A percentile compares a stretch with the other conserved stretches of the same genome.
These are phyloP conservation scores for Zaprionus lachaisei DNA, from an alignment of 1,140 invertebrate species.

Conservation along the genomic window DNA sequence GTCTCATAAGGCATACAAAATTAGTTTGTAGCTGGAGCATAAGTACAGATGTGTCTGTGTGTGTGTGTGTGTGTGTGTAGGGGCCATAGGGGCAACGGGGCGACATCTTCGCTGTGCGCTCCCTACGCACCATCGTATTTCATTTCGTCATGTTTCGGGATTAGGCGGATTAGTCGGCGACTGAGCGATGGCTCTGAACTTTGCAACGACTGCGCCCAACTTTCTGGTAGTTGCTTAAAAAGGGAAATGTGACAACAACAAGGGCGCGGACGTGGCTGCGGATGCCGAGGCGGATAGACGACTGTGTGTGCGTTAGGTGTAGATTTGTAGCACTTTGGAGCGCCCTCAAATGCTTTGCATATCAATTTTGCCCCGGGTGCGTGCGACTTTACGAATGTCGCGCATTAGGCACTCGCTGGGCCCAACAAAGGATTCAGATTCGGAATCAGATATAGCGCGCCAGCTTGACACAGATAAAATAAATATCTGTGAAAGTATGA, in stretches of 20 bases:
- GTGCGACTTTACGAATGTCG: constrained; percentile 79
- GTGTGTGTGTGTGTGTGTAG: not conserved
- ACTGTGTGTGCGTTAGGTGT: constrained; percentile 33
- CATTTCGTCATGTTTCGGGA: constrained; percentile 84
- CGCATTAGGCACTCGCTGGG: constrained; percentile 68
- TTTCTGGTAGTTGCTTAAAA: constrained; percentile 64
- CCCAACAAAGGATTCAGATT: constrained; percentile 72
- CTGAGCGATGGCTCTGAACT: constrained; percentile 81
- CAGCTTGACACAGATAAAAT: constrained; percentile 40
- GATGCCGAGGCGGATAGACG: constrained; percentile 12
- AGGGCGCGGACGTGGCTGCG: constrained; percentile 59
- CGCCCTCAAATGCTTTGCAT: constrained; percentile 66
- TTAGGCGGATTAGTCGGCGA: constrained; percentile 82
- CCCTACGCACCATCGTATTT: constrained; percentile 83
- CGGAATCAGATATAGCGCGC: constrained; percentile 43
- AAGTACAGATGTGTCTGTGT: constrained; percentile 3
- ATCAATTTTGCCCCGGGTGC: constrained; percentile 73
- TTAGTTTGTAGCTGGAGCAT: constrained; percentile 58
- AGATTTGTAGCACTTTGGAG: constrained; percentile 66
- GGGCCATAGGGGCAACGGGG: constrained; percentile 16
- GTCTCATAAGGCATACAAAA: constrained; percentile 79
- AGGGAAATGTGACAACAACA: constrained; percentile 75
- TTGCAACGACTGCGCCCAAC: constrained; percentile 58
- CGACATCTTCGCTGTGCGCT: constrained; percentile 24
- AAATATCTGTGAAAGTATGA: not conserved